Conservation (phyloP, 92 coral and sea anemone species). For the Parazoanthus atlanticus region DNA sequence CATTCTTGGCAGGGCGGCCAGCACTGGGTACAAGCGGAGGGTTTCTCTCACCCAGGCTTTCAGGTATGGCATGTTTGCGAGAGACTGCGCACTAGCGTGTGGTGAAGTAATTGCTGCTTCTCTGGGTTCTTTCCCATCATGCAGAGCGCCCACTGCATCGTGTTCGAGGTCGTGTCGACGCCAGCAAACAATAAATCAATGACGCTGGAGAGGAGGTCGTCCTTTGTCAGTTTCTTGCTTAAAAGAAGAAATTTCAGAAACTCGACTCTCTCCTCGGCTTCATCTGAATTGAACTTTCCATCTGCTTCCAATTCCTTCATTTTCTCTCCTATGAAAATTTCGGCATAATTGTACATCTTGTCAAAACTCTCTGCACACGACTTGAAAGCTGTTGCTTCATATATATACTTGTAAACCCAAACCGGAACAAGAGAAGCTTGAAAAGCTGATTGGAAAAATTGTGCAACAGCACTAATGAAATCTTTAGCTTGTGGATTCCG, state of each 20-base stretch:
- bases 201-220: slow-evolving; percentile 68
- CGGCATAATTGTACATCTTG: slow-evolving; percentile 68
- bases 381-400: slow-evolving; percentile 66
- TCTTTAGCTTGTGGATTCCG: slow-evolving; percentile 55
- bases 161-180: slow-evolving; percentile 71
- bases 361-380: slow-evolving; percentile 46
- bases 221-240: slow-evolving; percentile 51
- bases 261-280: slow-evolving; percentile 1
- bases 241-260: too few relatives aligned
- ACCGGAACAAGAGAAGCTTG: slow-evolving; percentile 42
- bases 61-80: slow-evolving; percentile 65
- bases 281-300: slow-evolving; percentile 4
- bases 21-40: slow-evolving; percentile 68
- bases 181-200: slow-evolving; percentile 79
- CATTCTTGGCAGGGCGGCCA: slow-evolving; percentile 30
- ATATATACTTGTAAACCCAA: slow-evolving; percentile 61
- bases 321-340: slow-evolving; percentile 55
- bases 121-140: slow-evolving; percentile 68
- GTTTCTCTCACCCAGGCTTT: slow-evolving; percentile 81
- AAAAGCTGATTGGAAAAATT: slow-evolving; percentile 32
- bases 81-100: slow-evolving; percentile 24
- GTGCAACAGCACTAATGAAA: slow-evolving; percentile 61
- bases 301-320: slow-evolving; percentile 47
- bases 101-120: slow-evolving; percentile 62
- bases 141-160: slow-evolving; percentile 71